These are phyloP conservation scores for Serilophus lunatus DNA, from an alignment of 2,113 vertebrate genomes.

Conservation along the genomic window DNA sequence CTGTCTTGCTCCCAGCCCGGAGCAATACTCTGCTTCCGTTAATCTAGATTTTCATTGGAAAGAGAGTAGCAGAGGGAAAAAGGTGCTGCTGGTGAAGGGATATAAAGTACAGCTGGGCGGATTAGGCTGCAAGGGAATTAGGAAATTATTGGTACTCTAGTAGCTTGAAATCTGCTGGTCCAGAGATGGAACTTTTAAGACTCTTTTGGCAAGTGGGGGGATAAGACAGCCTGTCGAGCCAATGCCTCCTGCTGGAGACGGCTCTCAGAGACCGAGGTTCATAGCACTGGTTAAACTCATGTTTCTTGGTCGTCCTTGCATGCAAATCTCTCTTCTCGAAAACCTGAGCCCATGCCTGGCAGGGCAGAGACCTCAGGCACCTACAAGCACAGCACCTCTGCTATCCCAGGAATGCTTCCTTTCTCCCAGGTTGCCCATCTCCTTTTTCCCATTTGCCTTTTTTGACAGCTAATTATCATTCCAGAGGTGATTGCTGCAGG, in stretches of 20 bases:
- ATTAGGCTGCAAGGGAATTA: neutral
- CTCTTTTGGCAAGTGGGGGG: rapidly evolving
- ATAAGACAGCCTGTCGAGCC: neutral
- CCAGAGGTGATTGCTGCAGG: neutral
- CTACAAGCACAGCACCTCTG: neutral
- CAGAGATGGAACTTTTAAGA: neutral
- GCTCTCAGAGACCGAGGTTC: neutral
- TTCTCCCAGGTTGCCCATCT: neutral
- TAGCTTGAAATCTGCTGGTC: neutral
- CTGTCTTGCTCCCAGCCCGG: neutral
- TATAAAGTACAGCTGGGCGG: neutral
- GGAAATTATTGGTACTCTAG: neutral
- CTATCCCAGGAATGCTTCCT: neutral
- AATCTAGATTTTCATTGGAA: neutral
- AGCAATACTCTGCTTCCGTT: rapidly evolving
- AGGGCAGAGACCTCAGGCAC: rapidly evolving
- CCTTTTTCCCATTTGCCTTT: neutral
- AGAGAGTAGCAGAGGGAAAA: neutral
- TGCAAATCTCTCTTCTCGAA: neutral
- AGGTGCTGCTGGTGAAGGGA: neutral
- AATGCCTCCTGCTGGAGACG: conserved; percentile 37
- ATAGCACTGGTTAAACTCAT: rapidly evolving
- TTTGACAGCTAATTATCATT: neutral
- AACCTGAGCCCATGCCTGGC: neutral
- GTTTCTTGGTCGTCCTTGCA: rapidly evolving